These are phyloP conservation scores for Globodera ellingtonae DNA, from an alignment of 1,140 invertebrate genomes.

Conservation along the genomic window DNA sequence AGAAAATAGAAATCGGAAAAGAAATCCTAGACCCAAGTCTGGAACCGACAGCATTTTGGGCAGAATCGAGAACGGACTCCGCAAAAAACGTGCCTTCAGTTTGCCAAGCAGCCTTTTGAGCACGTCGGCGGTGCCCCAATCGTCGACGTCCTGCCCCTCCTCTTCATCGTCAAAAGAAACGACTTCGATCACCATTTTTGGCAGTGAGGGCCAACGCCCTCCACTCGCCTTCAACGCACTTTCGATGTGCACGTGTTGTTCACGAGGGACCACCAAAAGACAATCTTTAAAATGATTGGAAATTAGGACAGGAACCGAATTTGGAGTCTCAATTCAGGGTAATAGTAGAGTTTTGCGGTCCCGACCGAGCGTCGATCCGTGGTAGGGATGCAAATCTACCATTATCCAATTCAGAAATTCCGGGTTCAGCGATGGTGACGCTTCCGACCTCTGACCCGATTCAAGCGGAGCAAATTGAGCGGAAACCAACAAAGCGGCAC, in stretches of 20 bases:
- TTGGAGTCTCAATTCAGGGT: not conserved
- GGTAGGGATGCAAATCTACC: too few species aligned
- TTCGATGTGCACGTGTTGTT: conserved; percentile 38
- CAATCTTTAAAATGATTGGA: not conserved
- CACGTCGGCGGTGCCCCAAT: conserved; percentile 52
- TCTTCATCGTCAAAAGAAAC: conserved; percentile 14
- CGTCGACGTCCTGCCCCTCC: conserved; percentile 39
- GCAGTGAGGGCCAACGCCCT: conserved; percentile 32
- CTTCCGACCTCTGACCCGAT: conserved; percentile 42
- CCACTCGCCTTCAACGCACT: conserved; percentile 22
- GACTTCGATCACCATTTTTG: conserved; percentile 41
- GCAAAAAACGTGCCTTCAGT: conserved; percentile 22
- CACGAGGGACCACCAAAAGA: conserved; percentile 34
- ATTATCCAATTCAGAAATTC: too few species aligned
- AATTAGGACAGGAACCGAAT: not conserved
- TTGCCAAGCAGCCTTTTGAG: conserved; percentile 33
- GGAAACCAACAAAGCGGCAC: conserved; percentile 54
- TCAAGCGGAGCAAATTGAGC: conserved; percentile 41
- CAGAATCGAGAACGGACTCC: too few species aligned
- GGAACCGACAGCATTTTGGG: too few species aligned
- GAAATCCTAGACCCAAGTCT: too few species aligned
- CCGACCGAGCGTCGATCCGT: too few species aligned
- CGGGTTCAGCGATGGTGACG: too few species aligned
- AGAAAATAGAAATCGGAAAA: too few species aligned
- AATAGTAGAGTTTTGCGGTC: too few species aligned